Conservation (phyloP, 2,113 vertebrate species). For the Corythoichthys haematopterus region DNA sequence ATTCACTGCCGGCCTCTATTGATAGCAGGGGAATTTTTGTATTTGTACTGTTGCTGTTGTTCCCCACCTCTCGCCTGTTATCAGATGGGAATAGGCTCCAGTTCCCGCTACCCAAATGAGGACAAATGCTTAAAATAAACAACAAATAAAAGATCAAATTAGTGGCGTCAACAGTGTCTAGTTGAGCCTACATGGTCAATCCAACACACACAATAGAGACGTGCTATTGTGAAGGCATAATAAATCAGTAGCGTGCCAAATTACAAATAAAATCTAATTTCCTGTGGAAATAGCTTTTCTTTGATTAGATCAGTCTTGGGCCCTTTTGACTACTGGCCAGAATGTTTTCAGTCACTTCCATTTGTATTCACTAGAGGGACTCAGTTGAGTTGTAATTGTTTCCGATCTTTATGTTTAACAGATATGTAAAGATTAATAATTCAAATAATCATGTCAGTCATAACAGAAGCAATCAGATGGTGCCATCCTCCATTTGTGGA, state of each 20-base stretch:
- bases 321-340: neutral
- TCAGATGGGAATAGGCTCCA: too few relatives aligned
- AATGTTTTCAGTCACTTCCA: neutral
- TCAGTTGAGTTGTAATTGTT: neutral
- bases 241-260: too few relatives aligned
- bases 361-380: constrained; percentile 3
- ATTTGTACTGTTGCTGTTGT: too few relatives aligned
- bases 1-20: too few relatives aligned
- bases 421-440: neutral
- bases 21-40: too few relatives aligned
- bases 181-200: too few relatives aligned
- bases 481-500: neutral
- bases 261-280: too few relatives aligned
- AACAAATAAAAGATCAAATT: neutral
- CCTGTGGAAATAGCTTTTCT: neutral
- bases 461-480: neutral
- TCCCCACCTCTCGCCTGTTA: too few relatives aligned
- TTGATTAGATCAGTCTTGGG: neutral
- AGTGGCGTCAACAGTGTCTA: neutral
- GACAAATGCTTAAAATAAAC: neutral
- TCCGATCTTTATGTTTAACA: neutral
- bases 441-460: neutral
- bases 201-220: too few relatives aligned
- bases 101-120: neutral
- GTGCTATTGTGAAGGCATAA: too few relatives aligned